phyloP scores from a whole-genome alignment of 2,113 vertebrate species.

The Python bivittatus region DNA sequence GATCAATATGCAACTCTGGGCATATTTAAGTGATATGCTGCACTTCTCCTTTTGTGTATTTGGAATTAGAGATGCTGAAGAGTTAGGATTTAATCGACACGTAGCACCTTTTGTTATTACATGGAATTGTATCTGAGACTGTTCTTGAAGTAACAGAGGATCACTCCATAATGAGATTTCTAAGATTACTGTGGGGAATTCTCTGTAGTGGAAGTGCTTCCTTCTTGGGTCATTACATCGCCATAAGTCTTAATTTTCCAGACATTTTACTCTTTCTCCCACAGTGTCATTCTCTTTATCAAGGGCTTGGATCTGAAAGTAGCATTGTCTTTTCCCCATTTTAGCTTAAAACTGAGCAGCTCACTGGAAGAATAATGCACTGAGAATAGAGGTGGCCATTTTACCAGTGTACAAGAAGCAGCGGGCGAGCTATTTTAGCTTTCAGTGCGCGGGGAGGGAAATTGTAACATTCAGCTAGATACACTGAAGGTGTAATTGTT shows the following conservation, averaged over 20 bases:
- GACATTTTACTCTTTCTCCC: constrained; percentile 66
- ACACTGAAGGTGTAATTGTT: not conserved
- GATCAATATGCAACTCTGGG: constrained; percentile 52
- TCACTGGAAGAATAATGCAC: constrained; percentile 25
- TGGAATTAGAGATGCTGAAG: constrained; percentile 42
- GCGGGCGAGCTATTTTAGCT: constrained; percentile 4
- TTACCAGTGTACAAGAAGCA: constrained; percentile 26
- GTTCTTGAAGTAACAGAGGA: constrained; percentile 66
- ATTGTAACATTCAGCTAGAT: not conserved
- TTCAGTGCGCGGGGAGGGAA: not conserved
- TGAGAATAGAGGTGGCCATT: constrained; percentile 3
- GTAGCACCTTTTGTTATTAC: constrained; percentile 54
- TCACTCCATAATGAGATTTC: constrained; percentile 65
- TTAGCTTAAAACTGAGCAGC: constrained; percentile 34
- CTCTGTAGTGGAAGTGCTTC: constrained; percentile 60
- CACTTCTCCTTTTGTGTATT: constrained; percentile 44
- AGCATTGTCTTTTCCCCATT: constrained; percentile 46
- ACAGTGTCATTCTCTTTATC: constrained; percentile 60
- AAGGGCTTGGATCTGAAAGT: constrained; percentile 57
- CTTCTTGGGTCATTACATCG: constrained; percentile 67
- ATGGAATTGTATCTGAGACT: constrained; percentile 56
- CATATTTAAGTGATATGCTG: constrained; percentile 59
- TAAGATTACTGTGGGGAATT: constrained; percentile 69
- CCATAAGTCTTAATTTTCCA: constrained; percentile 69
- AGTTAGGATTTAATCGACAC: constrained; percentile 43